These are phyloP conservation scores for Eubasilissa regina DNA, from an alignment of 1,140 invertebrate genomes.

Conservation along the genomic window DNA sequence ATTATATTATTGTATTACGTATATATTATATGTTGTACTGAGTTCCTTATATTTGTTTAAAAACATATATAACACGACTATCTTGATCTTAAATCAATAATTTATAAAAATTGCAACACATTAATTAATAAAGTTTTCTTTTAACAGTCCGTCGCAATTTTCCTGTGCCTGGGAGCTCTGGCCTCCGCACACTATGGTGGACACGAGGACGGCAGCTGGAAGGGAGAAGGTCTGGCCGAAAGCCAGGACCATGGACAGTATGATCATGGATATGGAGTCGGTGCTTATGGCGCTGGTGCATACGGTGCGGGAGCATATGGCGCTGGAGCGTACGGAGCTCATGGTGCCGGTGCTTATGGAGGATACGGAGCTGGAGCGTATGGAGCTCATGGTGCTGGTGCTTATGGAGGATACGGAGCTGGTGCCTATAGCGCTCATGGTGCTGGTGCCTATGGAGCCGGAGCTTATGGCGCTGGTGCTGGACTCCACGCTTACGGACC, in stretches of 20 bases:
- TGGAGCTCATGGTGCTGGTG: conserved; percentile 65
- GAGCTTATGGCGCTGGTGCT: no score
- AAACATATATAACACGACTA: no score
- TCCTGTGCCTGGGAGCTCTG: conserved; percentile 48
- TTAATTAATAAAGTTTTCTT: no score
- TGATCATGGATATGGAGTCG: conserved; percentile 22
- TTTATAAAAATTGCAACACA: no score
- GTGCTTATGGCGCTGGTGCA: conserved; percentile 16
- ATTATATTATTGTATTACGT: no score
- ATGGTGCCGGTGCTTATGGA: conserved; percentile 64
- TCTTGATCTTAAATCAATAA: no score
- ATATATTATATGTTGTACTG: no score
- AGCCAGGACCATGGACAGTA: conserved; percentile 51
- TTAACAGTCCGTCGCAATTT: conserved; percentile 48
- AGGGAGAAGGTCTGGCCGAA: conserved; percentile 40
- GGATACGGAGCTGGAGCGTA: conserved; percentile 62
- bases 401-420: no score
- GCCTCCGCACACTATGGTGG: conserved; percentile 9
- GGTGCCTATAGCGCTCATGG: conserved; percentile 40
- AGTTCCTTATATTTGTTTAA: no score
- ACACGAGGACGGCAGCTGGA: not conserved
- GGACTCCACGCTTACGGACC: not conserved
- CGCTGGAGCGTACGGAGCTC: not conserved
- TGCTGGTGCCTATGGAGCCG: conserved; percentile 55
- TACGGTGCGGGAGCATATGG: not conserved